Base-by-base conservation (phyloP, 2,888 invertebrate genomes). In the Cataglyphis altisquamis region DNA sequence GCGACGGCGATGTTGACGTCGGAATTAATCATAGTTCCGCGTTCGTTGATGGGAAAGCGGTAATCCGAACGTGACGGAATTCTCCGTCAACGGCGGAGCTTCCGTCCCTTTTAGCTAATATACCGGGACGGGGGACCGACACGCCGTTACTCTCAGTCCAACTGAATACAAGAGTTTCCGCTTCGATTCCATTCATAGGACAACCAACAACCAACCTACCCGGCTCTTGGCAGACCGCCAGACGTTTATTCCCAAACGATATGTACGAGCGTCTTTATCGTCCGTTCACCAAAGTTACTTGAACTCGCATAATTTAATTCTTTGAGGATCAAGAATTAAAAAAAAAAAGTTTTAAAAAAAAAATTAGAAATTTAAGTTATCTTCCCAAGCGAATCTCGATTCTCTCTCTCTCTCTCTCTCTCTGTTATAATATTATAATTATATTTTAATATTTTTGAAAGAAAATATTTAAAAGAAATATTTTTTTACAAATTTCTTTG, bases 151-250 rank as follows among this genome's bases (percentile, higher is more conserved):
- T 62, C 72, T 18, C 60, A 55, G 64, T 60, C 68, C 77, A 68
- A 84, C 75, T 80, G 80, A 73, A 81, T 62, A 78, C 78, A 83
- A 83, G 82, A 84, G 83, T 70, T 87, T 68, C 86, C 83, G 84
- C 83, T 87, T 86, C 75, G 87, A 85, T 87, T 87, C 88, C 89
- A 91, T 90, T 91, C 88, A 88, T 82, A 88, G 87, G 36, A 80
- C 72, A 86, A 89, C 86, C 86, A 91, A 90, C 89, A 84, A 82
- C 64, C 87, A 29, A 29, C 29, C 82, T 83, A 84, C 83, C 84
- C 83, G 64, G 64, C 55, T 21, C 25, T 84, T 92, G 92, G 91
- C 91, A 73, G 57, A 66, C 48, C 52, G 90, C 92, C 92, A 92
- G 83, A 84, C 86, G 83, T 89, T 92, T 90, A 91, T 89, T 90